Evolutionary conservation across 1,140 invertebrate species (phyloP), one percentile per base, ranked within the genome.

Genomic region (Pygmarrhopalites habei): DNA sequence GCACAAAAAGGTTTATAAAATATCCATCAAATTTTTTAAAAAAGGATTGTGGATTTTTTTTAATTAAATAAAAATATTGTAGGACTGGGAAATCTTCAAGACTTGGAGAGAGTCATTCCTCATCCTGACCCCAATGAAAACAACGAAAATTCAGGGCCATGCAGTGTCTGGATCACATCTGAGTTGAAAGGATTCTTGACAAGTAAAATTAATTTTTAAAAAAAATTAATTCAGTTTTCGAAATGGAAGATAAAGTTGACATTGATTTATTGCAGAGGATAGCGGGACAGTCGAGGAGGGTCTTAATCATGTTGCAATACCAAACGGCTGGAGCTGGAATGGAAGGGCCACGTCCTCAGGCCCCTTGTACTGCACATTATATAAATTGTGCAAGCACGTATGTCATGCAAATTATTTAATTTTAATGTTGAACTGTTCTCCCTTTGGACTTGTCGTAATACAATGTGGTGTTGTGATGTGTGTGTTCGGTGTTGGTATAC

Each of bases 281-380:
- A 78, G 78, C 32, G 83, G 83, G 21, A 78, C 85, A n/a, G 77
- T 89, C 35, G 76, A 79, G 25, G 79, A 83, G 25, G 87, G 87
- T 0, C 75, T 89, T 26, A 82, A 79, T 60, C 87, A 88, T 72
- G 74, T 88, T n/a, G 86, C 86, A 39, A 90, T 90, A 58, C 87
- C 88, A 1, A 79, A 83, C 43, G 86, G 86, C 12, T 90, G 88
- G 88, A 80, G 79, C 19, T 89, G 86, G 87, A 87, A 86, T 35
- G 88, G 88, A 1, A 78, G 83, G 10, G 86, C 82, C 1, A 87
- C 85, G 26, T 80, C 82, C 51, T 83, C 84, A 74, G 86, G 83
- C 72, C 87, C 87, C 15, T 75, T 88, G 2, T 89, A 85, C 84
- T 80, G 80, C 41, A 79, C 80, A 63, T 65, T 81, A 14, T 75